A percentile compares a stretch with the other conserved stretches of the same genome.
phyloP scores from a whole-genome alignment of 1,140 invertebrate species.

The Polypedilum pembai region DNA sequence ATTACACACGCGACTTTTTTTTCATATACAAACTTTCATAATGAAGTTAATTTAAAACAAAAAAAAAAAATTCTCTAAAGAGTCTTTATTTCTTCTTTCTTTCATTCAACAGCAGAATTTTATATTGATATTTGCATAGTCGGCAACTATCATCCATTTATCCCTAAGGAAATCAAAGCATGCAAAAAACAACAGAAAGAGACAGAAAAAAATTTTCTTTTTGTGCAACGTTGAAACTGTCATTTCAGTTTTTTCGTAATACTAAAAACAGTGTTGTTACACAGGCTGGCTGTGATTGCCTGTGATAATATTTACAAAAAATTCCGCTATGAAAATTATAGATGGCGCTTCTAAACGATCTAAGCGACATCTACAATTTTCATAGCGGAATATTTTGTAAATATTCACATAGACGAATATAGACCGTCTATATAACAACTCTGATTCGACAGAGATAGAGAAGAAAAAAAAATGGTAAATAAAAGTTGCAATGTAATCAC shows the following conservation, averaged over 20 bases:
- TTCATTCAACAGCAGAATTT: not conserved
- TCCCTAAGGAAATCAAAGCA: slow-evolving; percentile 7
- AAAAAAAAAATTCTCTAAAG: not conserved
- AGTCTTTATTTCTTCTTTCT: not conserved
- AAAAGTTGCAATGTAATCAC: slow-evolving; percentile 12
- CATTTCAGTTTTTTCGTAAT: not conserved
- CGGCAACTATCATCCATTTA: slow-evolving; percentile 5
- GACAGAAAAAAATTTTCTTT: not conserved
- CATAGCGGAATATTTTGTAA: too few relatives aligned
- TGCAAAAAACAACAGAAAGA: not conserved
- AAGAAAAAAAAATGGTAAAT: not conserved
- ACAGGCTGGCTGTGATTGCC: too few relatives aligned
- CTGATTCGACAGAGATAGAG: not conserved
- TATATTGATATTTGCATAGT: slow-evolving; percentile 16
- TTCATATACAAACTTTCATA: too few relatives aligned
- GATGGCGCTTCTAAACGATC: too few relatives aligned
- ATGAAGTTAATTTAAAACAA: not conserved
- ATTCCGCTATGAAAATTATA: too few relatives aligned
- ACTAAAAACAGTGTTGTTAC: too few relatives aligned
- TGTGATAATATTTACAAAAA: too few relatives aligned
- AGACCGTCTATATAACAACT: not conserved
- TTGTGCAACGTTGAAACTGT: slow-evolving; percentile 5
- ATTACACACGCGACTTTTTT: too few relatives aligned
- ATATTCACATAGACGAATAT: too few relatives aligned
- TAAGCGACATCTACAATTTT: too few relatives aligned